Base-by-base conservation (phyloP, 2,113 vertebrate species). In the Camelus dromedarius region DNA sequence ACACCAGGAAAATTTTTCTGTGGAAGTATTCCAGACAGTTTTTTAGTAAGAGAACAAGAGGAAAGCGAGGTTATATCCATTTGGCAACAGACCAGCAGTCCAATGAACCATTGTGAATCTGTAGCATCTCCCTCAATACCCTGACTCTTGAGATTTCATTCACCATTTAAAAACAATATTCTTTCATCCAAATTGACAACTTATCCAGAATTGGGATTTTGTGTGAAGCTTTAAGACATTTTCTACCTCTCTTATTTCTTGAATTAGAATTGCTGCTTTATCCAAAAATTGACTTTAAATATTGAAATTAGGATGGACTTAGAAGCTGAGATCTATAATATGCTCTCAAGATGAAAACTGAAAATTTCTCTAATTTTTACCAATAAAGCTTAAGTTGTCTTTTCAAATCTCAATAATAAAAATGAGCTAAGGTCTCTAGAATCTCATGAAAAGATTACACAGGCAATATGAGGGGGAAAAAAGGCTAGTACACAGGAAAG, bases 91-190 rank as follows among this genome's bases (percentile, higher is more conserved):
- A 89, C 32, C 18, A 92, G 42, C 9, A 77, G 56, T 28, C 24
- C 22, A 94, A 73, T 15, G 16, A 42, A n/a, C 24, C 16, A 56
- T 5, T 72, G 35, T 16, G 10, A 84, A 58, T 83, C 30, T 76
- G 14, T 32, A 56, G 16, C 58, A 42, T 70, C 90, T 93, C n/a
- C 52, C 54, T 72, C 38, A n/a, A 20, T n/a, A 62, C 0, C 2
- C 12, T 38, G 42, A 66, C 22, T 76, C 15, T 16, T 79, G 6
- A 8, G 48, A 76, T 66, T 66, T 64, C 14, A 28, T 8, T 85
- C 32, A 50, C 12, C 77, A 95, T 76, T 76, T 95, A 93, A 81
- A 91, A 93, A 66, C 5, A n/a, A 66, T 54, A 93, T 62, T 93
- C 20, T 84, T 93, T 89, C n/a, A 89, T 56, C 66, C 67, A 72